Base-by-base conservation (phyloP, 1,140 invertebrate species). In the Cotesia chilonis region DNA sequence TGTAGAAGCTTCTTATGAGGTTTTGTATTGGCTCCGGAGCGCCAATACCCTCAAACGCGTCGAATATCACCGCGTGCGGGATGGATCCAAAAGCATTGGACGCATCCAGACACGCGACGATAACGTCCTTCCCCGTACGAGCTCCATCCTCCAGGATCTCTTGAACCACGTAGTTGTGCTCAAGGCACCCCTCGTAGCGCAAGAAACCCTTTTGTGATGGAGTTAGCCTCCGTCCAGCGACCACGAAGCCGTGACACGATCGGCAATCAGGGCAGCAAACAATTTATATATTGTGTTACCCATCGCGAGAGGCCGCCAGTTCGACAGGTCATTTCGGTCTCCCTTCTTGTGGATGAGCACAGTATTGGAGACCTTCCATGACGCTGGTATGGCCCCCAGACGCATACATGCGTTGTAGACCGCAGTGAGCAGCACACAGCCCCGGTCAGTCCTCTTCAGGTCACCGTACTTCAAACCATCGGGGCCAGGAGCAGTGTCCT, bases 281-380 rank as follows among this genome's bases (percentile, higher is more conserved):
- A 85, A 74, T 47, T 85, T 85, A 1, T 77, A 76, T 2, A 79
- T 73, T 0, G 78, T 80, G n/a, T 79, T 74, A 10, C 77, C 72
- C n/a, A 85, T 75, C 0, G 82, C 73, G 0, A 86, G 78, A 0
- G 82, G 83, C 7, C 81, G 65, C 83, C 82, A 86, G 64, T 85
- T 85, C 3, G 47, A 41, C 0, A 79, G 60, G 41, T 80, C 73
- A 6, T 71, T 70, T 4, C 57, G 20, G 36, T 76, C 73, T 1
- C 80, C 78, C 17, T 82, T 81, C 28, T 87, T 84, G 20, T 79
- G 75, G 5, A 84, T 67, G 0, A 86, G 74, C 0, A 85, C 73
- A 5, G 81, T 85, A 55, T 72, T 77, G 0, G 74, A 75, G 0
- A 66, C 12, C 38, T 77, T 78, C 74, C 70, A 75, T 5, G 57